Evolutionary conservation across 2,113 vertebrate species (phyloP), one percentile per base, ranked within the genome.

Genomic region (Coptodon bakossiorum): DNA sequence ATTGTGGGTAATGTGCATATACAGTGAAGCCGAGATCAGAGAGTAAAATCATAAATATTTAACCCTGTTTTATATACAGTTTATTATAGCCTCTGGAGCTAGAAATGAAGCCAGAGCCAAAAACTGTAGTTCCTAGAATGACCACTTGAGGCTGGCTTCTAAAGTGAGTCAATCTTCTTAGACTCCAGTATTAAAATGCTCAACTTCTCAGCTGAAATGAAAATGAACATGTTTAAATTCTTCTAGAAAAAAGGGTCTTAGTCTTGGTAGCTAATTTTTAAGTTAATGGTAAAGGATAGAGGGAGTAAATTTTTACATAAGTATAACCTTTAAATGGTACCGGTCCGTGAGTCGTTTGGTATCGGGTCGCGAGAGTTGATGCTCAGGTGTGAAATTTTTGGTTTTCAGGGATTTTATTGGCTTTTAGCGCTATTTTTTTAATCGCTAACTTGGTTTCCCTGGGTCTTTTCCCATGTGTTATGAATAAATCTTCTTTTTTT

Each of bases 321-420:
- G 1, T 29, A 17, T 10, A 73, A 9, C 5, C 8, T 73, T 73
- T 73, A 45, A 73, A 73, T 27, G 5, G 40, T 34, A 61, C 29
- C 1, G 0, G 57, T 61, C 57, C 5, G 3, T 61, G 16, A 61
- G 16, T 61, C 0, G 1, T 61, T 61, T 61, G 57, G 5, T 61
- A 34, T 34, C 3, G 9, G 57, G 57, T 8, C 10, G 5, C 57
- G 0, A 34, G 9, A 61, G 29, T 19, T 61, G 57, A 61, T 34
- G 57, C 57, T 61, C 5, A 3, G 57, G 57, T 61, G 57, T 6
- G 9, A 61, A 61, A 17, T 31, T 61, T 61, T 34, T 34, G 57
- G 57, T 31, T 61, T 61, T 61, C 57, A 61, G 57, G 5, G 3
- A 19, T 61, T 61, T 61, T 61, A 34, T 19, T 19, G 57, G 2